Conservation (phyloP, 2,113 vertebrate species). For the Myrmecophaga tridactyla region DNA sequence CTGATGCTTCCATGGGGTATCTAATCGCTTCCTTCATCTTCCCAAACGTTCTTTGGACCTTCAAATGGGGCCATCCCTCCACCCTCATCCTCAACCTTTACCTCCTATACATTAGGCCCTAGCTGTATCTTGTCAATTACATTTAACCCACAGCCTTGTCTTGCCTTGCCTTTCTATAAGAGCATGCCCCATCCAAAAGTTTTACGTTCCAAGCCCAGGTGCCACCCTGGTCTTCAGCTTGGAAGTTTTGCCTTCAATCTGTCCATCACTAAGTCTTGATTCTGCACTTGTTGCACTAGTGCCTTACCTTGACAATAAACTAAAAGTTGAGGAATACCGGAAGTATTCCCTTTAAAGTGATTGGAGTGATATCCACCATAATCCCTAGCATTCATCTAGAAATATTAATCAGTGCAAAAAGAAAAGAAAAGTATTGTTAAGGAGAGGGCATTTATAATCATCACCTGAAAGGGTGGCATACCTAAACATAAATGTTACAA, state of each 20-base stretch:
- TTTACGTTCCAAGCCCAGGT: not conserved
- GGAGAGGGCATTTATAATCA: not conserved
- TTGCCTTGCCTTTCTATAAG: not conserved
- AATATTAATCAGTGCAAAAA: not conserved
- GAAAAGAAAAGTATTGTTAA: not conserved
- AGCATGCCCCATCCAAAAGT: not conserved
- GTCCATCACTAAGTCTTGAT: not conserved
- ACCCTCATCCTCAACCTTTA: not conserved
- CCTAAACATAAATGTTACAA: too few species aligned
- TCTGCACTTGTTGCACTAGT: not conserved
- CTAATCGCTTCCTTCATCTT: not conserved
- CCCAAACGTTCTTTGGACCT: not conserved
- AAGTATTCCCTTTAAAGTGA: not conserved
- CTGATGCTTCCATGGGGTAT: rapidly evolving
- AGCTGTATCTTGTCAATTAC: not conserved
- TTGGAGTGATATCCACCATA: not conserved
- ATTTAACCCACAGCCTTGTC: not conserved
- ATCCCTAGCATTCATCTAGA: not conserved
- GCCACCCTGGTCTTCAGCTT: not conserved
- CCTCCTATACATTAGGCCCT: not conserved
- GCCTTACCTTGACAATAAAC: not conserved
- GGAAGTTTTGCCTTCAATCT: not conserved
- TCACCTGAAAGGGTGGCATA: not conserved
- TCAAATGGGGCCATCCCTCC: too few species aligned
- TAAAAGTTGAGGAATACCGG: not conserved